Evolutionary conservation across 2,888 invertebrate genomes (phyloP).

Genomic region (Barypeithes pellucidus): DNA sequence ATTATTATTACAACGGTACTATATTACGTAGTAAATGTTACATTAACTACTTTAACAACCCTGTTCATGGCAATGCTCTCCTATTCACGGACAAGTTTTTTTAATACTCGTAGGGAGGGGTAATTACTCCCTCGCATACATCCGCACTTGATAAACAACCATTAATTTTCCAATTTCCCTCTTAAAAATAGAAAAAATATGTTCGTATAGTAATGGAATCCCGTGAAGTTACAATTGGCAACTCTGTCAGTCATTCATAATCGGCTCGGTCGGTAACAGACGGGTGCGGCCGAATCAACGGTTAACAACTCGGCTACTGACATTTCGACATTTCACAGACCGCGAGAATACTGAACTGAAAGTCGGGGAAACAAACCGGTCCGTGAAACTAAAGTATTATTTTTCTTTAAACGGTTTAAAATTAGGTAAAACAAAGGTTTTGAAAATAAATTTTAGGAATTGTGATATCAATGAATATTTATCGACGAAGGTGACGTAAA

Average conservation of each 20-base stretch:
- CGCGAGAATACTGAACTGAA: slow-evolving; percentile 35
- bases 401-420: slow-evolving; percentile 29
- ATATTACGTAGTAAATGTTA: too few species aligned
- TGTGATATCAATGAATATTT: slow-evolving; percentile 46
- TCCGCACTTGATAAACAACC: background rate
- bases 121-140: too few species aligned
- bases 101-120: too few species aligned
- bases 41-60: too few species aligned
- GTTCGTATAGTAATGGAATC: background rate
- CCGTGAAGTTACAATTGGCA: slow-evolving; percentile 25
- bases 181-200: background rate
- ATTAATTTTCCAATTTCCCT: background rate
- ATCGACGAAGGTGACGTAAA: slow-evolving; percentile 46
- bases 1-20: too few species aligned
- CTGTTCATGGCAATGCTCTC: too few species aligned
- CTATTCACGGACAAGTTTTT: too few species aligned
- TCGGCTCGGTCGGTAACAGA: slow-evolving; percentile 60
- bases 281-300: slow-evolving; percentile 61
- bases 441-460: slow-evolving; percentile 7
- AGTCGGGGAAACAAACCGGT: slow-evolving; percentile 43
- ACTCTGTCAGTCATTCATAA: slow-evolving; percentile 29
- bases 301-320: slow-evolving; percentile 52
- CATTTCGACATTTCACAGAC: slow-evolving; percentile 51
- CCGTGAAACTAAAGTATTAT: slow-evolving; percentile 53
- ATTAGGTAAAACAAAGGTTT: slow-evolving; percentile 16